Base-by-base conservation (phyloP, 2,797 vertebrate genomes). In the Pseudomugil tenellus region DNA sequence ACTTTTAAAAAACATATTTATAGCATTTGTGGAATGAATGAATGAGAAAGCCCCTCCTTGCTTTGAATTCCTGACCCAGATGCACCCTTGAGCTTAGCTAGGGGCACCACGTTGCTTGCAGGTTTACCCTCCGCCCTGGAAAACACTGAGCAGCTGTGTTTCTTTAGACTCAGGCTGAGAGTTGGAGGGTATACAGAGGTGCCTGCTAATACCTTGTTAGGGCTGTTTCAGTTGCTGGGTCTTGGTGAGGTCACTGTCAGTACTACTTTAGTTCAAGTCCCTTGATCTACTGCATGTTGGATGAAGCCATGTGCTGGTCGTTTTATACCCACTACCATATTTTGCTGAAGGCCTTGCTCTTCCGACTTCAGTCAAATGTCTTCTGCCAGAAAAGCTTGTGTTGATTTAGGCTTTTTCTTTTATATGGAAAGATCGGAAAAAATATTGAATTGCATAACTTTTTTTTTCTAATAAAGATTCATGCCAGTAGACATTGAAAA, bases 121-220 rank as follows among this genome's bases (percentile, higher is more conserved):
- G 85, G 81, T 88, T 86, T 87, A 84, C 84, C 78, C 86, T 86
- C 71, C 81, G 60, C 81, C 81, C 80, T 85, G 81, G 67, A 81
- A 86, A 83, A 81, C 80, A 81, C 79, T 23, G 74, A 79, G 79
- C 93, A 94, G 93, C 91, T 93, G 92, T 86, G 89, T 90, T 86
- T 85, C 85, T 94, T 94, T 90, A 84, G 79, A 87, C 77, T 76
- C 46, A 74, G 79, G 67, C 79, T 67, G 77, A 77, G 83, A 85
- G 76, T 86, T 74, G 74, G 80, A 87, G 80, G 80, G 75, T 85
- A 84, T 79, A 84, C 76, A 74, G 89, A 91, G 86, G 87, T 92
- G 87, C 88, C 89, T 93, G 91, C 93, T 96, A 95, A 94, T 95
- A 84, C 90, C 89, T 94, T 93, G 91, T 94, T 96, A 93, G 92